Evolutionary conservation across 2,113 vertebrate species (phyloP).

Genomic region (Syrrhaptes paradoxus): DNA sequence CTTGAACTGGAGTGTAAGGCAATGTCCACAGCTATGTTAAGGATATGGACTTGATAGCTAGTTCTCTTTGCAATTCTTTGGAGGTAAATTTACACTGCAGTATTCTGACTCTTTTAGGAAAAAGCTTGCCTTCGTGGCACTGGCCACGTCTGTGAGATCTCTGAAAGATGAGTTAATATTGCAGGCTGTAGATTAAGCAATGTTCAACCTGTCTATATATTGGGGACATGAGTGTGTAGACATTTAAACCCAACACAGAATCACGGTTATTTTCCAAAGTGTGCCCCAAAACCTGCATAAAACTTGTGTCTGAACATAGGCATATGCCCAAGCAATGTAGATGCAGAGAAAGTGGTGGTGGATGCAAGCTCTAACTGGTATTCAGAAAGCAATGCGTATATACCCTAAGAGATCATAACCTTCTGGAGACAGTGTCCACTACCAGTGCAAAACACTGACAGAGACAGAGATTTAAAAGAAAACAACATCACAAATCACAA

Average conservation of each 20-base stretch:
- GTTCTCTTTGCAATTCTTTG: neutral
- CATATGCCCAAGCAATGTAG: neutral
- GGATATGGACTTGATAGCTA: neutral
- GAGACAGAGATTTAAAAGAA: neutral
- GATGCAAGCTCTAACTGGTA: neutral
- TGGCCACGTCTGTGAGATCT: neutral
- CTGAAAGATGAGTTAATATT: neutral
- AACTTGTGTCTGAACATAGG: neutral
- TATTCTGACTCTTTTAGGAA: neutral
- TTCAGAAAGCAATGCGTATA: neutral
- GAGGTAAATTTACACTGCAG: neutral
- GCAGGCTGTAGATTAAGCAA: neutral
- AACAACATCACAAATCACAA: neutral
- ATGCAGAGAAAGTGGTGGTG: neutral
- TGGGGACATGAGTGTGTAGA: neutral
- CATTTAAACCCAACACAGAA: neutral
- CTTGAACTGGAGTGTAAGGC: neutral
- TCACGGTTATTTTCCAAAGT: neutral
- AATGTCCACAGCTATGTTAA: neutral
- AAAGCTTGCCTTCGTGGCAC: neutral
- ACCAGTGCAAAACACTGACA: no score
- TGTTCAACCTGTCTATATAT: neutral
- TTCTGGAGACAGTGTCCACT: neutral
- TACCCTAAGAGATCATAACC: neutral
- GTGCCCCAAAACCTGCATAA: neutral